Conservation (phyloP, 2,888 invertebrate genomes). For the Encarsia formosa region DNA sequence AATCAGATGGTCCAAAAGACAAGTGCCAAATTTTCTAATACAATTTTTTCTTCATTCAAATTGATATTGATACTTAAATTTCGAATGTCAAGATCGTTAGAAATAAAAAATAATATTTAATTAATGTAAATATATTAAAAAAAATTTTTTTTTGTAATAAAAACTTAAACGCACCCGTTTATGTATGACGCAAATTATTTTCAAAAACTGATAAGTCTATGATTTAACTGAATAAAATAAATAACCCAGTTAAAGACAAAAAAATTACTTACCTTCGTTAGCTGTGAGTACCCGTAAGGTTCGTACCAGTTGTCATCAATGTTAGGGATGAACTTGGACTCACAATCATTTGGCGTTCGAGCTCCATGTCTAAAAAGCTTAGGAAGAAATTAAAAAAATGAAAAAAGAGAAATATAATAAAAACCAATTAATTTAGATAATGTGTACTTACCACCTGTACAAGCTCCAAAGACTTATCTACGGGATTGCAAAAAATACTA, state of each 20-base stretch:
- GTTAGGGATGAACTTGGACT: background rate
- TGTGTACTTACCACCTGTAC: conserved; percentile 2
- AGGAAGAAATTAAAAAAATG: conserved; percentile 20
- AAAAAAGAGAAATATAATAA: background rate
- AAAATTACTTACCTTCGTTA: conserved; percentile 52
- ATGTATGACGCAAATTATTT: background rate
- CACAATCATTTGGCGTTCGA: conserved; percentile 39
- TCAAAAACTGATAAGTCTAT: background rate
- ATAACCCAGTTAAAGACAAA: background rate
- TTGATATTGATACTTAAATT: too few relatives aligned
- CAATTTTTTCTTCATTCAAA: too few relatives aligned
- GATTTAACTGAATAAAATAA: too few relatives aligned
- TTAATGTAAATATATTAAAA: too few relatives aligned
- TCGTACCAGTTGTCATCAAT: conserved; percentile 50
- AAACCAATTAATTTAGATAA: background rate
- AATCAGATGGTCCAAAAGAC: too few relatives aligned
- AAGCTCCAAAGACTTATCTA: too few relatives aligned
- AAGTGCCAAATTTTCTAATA: too few relatives aligned
- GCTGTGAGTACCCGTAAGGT: conserved; percentile 57
- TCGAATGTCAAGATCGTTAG: too few relatives aligned
- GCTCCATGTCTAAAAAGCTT: conserved; percentile 54
- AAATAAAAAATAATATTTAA: too few relatives aligned
- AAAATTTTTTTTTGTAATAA: too few relatives aligned
- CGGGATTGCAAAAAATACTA: too few relatives aligned
- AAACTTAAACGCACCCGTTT: too few relatives aligned